Conservation (phyloP, 2,888 invertebrate genomes). For the Leucoma salicis region DNA sequence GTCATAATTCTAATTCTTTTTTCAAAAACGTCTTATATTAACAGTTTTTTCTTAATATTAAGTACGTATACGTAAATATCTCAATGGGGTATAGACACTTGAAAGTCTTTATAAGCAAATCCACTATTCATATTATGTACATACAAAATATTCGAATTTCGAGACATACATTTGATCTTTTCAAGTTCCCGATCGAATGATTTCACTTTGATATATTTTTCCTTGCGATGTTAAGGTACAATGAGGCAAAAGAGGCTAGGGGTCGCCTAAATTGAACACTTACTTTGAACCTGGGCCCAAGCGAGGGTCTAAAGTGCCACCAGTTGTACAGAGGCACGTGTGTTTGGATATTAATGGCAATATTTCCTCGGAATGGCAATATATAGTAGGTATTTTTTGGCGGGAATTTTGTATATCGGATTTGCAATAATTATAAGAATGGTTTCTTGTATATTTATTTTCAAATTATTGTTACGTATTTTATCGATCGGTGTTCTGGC, state of each 20-base stretch:
- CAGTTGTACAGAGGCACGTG: conserved; percentile 39
- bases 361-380: not conserved
- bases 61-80: too few species aligned
- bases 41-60: too few species aligned
- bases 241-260: conserved; percentile 50
- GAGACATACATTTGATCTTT: conserved; percentile 68
- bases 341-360: conserved; percentile 35
- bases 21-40: too few species aligned
- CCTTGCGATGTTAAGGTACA: conserved; percentile 48
- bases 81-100: too few species aligned
- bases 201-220: conserved; percentile 71
- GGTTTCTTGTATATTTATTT: too few species aligned
- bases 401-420: too few species aligned
- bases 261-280: conserved; percentile 56
- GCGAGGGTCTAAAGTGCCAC: conserved; percentile 46
- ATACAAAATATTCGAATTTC: not conserved
- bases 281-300: conserved; percentile 63
- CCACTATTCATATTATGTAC: conserved; percentile 36
- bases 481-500: too few species aligned
- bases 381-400: too few species aligned
- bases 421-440: too few species aligned
- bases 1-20: too few species aligned
- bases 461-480: too few species aligned
- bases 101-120: conserved; percentile 31
- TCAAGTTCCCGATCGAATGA: conserved; percentile 69